Conservation (phyloP, 2,888 invertebrate genomes). For the Phyllotreta striolata region DNA sequence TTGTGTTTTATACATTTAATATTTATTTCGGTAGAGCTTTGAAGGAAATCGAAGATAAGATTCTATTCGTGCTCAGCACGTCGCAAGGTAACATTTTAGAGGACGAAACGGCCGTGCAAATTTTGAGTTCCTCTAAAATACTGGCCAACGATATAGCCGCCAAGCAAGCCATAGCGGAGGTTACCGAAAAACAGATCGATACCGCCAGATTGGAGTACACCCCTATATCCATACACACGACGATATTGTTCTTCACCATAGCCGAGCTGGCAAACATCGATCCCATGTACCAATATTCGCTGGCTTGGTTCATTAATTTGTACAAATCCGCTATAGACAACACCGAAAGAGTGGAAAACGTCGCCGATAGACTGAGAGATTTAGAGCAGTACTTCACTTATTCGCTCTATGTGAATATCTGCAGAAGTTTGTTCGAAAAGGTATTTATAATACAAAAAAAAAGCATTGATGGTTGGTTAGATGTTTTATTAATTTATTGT, state of each 20-base stretch:
- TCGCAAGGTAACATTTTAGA: slow-evolving; percentile 84
- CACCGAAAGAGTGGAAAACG: slow-evolving; percentile 84
- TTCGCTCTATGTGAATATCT: slow-evolving; percentile 89
- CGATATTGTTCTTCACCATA: slow-evolving; percentile 92
- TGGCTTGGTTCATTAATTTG: slow-evolving; percentile 92
- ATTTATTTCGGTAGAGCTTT: slow-evolving; percentile 64
- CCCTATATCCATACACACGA: slow-evolving; percentile 90
- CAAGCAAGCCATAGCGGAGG: slow-evolving; percentile 88
- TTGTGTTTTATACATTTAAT: not conserved
- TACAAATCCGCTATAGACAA: slow-evolving; percentile 88
- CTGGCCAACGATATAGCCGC: slow-evolving; percentile 90
- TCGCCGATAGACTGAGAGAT: slow-evolving; percentile 76
- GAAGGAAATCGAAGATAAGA: slow-evolving; percentile 92
- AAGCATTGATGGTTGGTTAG: not conserved
- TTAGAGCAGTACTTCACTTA: slow-evolving; percentile 85
- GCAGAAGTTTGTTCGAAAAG: slow-evolving; percentile 93
- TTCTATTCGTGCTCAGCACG: slow-evolving; percentile 77
- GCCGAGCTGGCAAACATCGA: slow-evolving; percentile 90
- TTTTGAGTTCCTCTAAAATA: slow-evolving; percentile 88
- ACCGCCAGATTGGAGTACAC: slow-evolving; percentile 83
- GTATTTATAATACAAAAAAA: slow-evolving; percentile 60
- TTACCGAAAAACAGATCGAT: slow-evolving; percentile 91
- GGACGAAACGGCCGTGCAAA: slow-evolving; percentile 89
- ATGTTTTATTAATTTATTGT: slow-evolving; percentile 17
- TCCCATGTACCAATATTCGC: slow-evolving; percentile 97